These are phyloP conservation scores for Abrostola triplasia DNA, from an alignment of 2,888 invertebrate species.

Conservation along the genomic window DNA sequence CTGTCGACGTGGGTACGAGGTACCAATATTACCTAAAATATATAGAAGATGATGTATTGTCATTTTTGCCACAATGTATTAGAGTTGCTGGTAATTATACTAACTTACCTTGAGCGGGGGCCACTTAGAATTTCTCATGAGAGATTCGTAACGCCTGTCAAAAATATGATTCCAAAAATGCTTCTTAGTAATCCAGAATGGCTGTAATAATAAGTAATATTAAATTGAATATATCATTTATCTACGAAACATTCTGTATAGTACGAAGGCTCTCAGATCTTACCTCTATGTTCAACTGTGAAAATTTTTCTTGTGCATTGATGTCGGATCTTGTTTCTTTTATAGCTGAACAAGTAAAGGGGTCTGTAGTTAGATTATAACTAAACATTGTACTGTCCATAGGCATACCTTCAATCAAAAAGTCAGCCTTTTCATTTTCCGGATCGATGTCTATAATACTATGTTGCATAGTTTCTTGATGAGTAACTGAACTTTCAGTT, in stretches of 20 bases:
- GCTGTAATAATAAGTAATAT: constrained; percentile 60
- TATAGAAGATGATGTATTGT: constrained; percentile 5
- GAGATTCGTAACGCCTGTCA: constrained; percentile 77
- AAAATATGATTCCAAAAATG: constrained; percentile 78
- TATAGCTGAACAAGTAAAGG: constrained; percentile 63
- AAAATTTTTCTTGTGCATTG: constrained; percentile 71
- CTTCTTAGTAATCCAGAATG: constrained; percentile 70
- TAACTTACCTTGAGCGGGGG: constrained; percentile 76
- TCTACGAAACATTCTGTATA: neutral
- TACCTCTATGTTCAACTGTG: constrained; percentile 78
- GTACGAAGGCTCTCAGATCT: too few relatives aligned
- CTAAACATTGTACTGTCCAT: constrained; percentile 53
- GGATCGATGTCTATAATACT: constrained; percentile 48
- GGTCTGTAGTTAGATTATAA: constrained; percentile 61
- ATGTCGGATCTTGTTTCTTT: constrained; percentile 67
- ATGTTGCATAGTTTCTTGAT: constrained; percentile 22
- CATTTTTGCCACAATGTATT: too few relatives aligned
- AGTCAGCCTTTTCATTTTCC: constrained; percentile 68
- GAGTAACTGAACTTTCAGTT: constrained; percentile 4
- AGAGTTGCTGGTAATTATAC: too few relatives aligned
- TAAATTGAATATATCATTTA: neutral
- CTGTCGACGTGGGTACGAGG: constrained; percentile 76
- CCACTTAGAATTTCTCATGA: constrained; percentile 81
- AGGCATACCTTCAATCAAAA: constrained; percentile 66
- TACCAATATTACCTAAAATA: constrained; percentile 75